Evolutionary conservation across 2,797 vertebrate genomes (phyloP), one percentile per base, ranked within the genome.

Genomic region (Chelon auratus): DNA sequence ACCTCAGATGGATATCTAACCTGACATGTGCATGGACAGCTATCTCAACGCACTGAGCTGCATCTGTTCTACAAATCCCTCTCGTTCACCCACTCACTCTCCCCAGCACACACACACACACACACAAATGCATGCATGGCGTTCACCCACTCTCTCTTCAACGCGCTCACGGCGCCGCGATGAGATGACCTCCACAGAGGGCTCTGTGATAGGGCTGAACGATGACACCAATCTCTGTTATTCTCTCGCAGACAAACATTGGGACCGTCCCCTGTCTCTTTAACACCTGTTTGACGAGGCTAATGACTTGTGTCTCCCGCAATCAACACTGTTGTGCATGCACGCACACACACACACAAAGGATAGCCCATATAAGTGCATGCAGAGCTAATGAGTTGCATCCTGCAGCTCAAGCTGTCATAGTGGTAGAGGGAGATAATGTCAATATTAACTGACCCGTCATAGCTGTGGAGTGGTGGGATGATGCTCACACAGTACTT

Each of bases 381-480:
- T 48, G 74, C 71, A 59, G 81, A 81, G 85, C 72, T 93, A 91
- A 93, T 89, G 90, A 91, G 90, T 18, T 5, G 77, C 83, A 81
- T 87, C 87, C 88, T 78, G 85, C 83, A 75, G 89, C 78, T 90
- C 69, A 53, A 75, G 84, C 91, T 91, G 91, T 89, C 89, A 87
- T 68, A 6, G 52, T 74, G 69, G 74, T 77, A 68, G 61, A 78
- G 72, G 66, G 75, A 87, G 87, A 85, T 91, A 87, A 91, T 90
- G 91, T 91, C 90, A 91, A 90, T 90, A 93, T 92, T 92, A 92
- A 92, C 88, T 84, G 89, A 90, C 88, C 82, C 91, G 91, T 87
- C 87, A 81, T 71, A 67, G 69, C 69, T n/a, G 66, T 66, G 75
- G 67, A 80, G 82, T 45, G 74, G 75, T 69, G 77, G 63, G 64